Evolutionary conservation across 2,888 invertebrate species (phyloP), one percentile per base, ranked within the genome.

Genomic region (Ditylenchus weischeri): DNA sequence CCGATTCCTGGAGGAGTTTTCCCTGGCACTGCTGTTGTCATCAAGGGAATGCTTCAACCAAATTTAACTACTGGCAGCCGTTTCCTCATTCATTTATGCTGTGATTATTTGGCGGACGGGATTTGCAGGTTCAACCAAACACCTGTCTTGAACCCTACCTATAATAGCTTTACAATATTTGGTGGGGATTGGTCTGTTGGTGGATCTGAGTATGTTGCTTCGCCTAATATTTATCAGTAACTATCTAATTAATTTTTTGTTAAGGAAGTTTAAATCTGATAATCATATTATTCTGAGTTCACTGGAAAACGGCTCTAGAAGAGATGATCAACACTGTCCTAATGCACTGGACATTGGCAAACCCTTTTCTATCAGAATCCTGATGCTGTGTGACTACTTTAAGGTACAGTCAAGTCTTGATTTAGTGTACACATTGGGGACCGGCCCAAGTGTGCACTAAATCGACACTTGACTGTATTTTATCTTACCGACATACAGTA

Each of bases 51-150:
- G 64, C 76, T 80, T n/a, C n/a, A 3, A 70, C 71, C 8, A 64
- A 23, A 19, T 0, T 59, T 58, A 2, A 35, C 10, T 18, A 19
- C 57, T 0, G 51, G 58, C 13, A n/a, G n/a, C 68, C 68, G 78
- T 62, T 81, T 81, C 69, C 35, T 67, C 23, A 73, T 81, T 50
- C 79, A 81, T 69, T 65, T 81, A 29, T 81, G 81, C 64, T 81
- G 81, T 62, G 80, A 81, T 10, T 69, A 76, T 13, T 65, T 81
- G 6, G 76, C 80, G 43, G 72, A 77, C 78, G 80, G 10, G 48
- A 68, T 29, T 66, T 38, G 57, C n/a, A n/a, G n/a, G 66, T 70
- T 15, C n/a, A n/a, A 67, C 29, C 62, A 62, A 51, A 75, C 76
- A 7, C 70, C 78, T 48, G 78, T 78, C 62, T 63, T 76, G 57